Evolutionary conservation across 2,888 invertebrate species (phyloP).

Genomic region (Stenchaetothrips biformis): DNA sequence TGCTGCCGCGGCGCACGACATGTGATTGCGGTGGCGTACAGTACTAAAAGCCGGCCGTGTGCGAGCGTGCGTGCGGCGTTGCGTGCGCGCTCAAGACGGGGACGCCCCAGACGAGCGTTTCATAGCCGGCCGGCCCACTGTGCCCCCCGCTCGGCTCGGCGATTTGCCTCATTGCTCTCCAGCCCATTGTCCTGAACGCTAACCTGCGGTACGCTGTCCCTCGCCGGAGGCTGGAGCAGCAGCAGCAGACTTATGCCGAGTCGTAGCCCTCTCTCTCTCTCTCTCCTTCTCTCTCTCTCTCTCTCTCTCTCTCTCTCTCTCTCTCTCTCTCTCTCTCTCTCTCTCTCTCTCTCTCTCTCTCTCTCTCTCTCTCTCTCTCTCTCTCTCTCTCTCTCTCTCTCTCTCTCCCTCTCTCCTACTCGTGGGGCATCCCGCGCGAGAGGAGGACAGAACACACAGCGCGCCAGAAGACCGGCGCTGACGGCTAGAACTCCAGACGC

Average conservation of each 20-base stretch:
- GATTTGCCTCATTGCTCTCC: not conserved
- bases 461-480: too few relatives aligned
- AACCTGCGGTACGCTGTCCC: too few relatives aligned
- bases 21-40: too few relatives aligned
- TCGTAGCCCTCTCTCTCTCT: not conserved
- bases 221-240: not conserved
- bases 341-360: not conserved
- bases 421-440: too few relatives aligned
- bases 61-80: not conserved
- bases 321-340: not conserved
- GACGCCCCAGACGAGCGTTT: not conserved
- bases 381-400: not conserved
- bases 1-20: not conserved
- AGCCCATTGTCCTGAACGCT: not conserved
- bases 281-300: not conserved
- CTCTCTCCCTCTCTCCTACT: not conserved
- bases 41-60: too few relatives aligned
- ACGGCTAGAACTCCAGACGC: too few relatives aligned
- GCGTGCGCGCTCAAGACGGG: not conserved
- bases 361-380: not conserved
- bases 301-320: not conserved
- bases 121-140: not conserved
- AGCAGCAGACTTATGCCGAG: too few relatives aligned
- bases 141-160: not conserved
- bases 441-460: too few relatives aligned